Conservation (phyloP, 2,888 invertebrate genomes). For the Brachyptera risi region DNA sequence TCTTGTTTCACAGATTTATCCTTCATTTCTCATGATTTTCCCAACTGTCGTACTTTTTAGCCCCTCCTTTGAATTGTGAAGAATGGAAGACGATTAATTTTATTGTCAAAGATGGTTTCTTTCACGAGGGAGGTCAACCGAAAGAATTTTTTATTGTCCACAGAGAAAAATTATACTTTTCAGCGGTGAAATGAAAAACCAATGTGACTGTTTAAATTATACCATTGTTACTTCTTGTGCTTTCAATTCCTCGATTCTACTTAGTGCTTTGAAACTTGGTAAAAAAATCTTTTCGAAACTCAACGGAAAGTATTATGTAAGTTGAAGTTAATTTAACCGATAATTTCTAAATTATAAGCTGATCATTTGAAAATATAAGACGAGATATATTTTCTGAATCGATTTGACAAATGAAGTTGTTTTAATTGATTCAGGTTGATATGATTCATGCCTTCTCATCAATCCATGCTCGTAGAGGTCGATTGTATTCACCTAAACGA, state of each 20-base stretch:
- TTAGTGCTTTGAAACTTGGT: neutral
- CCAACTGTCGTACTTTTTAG: slow-evolving; percentile 10
- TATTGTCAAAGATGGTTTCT: slow-evolving; percentile 23
- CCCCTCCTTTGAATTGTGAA: slow-evolving; percentile 19
- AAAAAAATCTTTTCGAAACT: neutral
- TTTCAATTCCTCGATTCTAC: neutral
- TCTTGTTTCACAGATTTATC: slow-evolving; percentile 9
- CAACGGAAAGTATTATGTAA: too few relatives aligned
- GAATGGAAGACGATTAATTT: slow-evolving; percentile 26
- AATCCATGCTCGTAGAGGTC: too few relatives aligned
- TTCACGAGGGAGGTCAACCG: slow-evolving; percentile 19
- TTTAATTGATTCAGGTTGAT: too few relatives aligned
- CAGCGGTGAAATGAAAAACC: neutral
- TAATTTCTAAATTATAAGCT: too few relatives aligned
- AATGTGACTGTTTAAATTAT: neutral
- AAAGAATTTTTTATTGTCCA: slow-evolving; percentile 9
- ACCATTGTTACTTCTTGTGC: neutral
- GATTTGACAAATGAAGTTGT: too few relatives aligned
- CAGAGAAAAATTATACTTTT: neutral
- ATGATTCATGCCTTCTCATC: too few relatives aligned
- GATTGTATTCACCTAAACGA: too few relatives aligned
- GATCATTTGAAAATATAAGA: too few relatives aligned
- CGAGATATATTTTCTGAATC: too few relatives aligned
- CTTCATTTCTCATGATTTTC: slow-evolving; percentile 2
- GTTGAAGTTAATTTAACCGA: too few relatives aligned